These are phyloP conservation scores for Dryomyza anilis DNA, from an alignment of 2,888 invertebrate species.

Conservation along the genomic window DNA sequence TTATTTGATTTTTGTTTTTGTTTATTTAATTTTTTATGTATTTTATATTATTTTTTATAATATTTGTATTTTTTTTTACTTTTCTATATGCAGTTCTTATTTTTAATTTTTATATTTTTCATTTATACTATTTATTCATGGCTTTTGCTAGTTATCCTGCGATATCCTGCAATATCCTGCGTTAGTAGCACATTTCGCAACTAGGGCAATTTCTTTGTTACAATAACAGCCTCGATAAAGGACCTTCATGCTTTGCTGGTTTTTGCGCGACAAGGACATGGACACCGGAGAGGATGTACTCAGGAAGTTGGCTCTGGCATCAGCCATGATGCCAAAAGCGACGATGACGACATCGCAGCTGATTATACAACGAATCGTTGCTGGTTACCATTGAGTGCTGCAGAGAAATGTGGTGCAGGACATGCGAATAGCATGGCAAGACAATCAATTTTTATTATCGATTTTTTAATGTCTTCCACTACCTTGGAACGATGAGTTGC, in stretches of 20 bases:
- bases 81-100: too few species aligned
- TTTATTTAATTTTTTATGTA: background rate
- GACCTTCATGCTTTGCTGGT: background rate
- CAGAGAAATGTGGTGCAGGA: background rate
- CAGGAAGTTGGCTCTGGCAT: too few species aligned
- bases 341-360: background rate
- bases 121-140: background rate
- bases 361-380: background rate
- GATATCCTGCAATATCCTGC: background rate
- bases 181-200: background rate
- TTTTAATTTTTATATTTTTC: background rate
- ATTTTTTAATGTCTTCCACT: background rate
- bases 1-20: background rate
- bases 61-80: background rate
- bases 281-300: background rate
- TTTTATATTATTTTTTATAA: background rate
- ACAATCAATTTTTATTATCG: background rate
- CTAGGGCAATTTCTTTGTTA: slow-evolving; percentile 14
- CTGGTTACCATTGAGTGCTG: background rate
- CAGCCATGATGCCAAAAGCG: too few species aligned
- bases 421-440: background rate
- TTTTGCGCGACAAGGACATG: background rate
- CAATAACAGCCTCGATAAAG: too few species aligned
- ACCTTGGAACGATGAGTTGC: too few species aligned
- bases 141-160: background rate